A percentile compares a stretch with the other conserved stretches of the same genome.
Conservation (phyloP, 2,113 vertebrate genomes). For the Pimephales promelas region DNA sequence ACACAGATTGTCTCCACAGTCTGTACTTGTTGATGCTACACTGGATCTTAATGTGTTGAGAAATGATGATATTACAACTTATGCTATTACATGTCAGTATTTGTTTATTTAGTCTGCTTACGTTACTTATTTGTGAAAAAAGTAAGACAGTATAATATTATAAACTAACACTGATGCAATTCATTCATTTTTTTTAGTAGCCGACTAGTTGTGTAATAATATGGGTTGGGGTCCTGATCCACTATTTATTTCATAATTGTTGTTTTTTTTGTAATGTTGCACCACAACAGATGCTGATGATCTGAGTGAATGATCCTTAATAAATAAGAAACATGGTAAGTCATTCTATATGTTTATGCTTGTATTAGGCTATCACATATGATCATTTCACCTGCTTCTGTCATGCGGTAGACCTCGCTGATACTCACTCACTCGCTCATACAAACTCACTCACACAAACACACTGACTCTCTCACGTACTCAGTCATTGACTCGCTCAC, state of each 20-base stretch:
- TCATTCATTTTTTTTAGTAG: background rate
- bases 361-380: conserved; percentile 20
- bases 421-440: too few relatives aligned
- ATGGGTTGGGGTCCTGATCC: background rate
- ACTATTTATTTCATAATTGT: background rate
- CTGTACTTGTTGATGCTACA: background rate
- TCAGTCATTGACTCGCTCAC: background rate
- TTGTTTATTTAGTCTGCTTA: background rate
- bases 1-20: background rate
- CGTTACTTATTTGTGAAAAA: background rate
- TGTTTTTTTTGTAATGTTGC: background rate
- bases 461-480: background rate
- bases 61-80: background rate
- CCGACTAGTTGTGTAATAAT: background rate
- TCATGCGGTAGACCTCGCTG: background rate
- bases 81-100: background rate
- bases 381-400: background rate
- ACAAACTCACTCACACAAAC: background rate
- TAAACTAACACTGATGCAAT: background rate
- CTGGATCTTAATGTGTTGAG: background rate
- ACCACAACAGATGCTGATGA: background rate
- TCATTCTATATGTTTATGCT: background rate
- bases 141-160: background rate
- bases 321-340: conserved; percentile 33
- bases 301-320: background rate